Percentiles rank a stretch among this genome's conserved stretches.
Evolutionary conservation across 2,113 vertebrate species (phyloP).

Genomic region (Sporophila hypoxantha): DNA sequence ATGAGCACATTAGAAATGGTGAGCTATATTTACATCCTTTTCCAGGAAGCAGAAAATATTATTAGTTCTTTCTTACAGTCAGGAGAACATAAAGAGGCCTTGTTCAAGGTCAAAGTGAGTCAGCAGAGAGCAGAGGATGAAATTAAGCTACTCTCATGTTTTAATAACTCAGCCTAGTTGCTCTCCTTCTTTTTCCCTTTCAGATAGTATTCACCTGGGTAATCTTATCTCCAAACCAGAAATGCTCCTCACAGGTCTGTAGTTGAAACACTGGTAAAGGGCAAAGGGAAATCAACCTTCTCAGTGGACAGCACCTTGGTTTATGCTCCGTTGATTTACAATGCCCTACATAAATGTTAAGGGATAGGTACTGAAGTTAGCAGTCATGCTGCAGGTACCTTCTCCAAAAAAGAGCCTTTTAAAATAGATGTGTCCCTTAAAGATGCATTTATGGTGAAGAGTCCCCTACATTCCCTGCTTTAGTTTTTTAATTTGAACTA

Average conservation of each 20-base stretch:
- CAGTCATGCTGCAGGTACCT: not conserved
- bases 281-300: not conserved
- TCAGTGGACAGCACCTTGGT: not conserved
- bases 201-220: not conserved
- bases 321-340: not conserved
- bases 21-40: not conserved
- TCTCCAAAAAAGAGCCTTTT: not conserved
- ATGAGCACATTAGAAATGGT: not conserved
- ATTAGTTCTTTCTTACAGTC: not conserved
- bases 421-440: not conserved
- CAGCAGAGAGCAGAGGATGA: not conserved
- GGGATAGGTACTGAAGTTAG: not conserved
- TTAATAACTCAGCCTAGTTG: not conserved
- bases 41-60: not conserved
- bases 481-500: not conserved
- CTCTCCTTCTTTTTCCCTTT: not conserved
- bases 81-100: not conserved
- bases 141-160: not conserved
- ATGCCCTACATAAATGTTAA: not conserved
- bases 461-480: not conserved
- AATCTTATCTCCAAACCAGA: not conserved
- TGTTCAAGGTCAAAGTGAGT: not conserved
- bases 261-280: not conserved
- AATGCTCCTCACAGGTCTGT: not conserved
- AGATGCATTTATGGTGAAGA: not conserved